Evolutionary conservation across 30 jellyfish, hydroid and myxozoan species (phyloP).

Genomic region (Turritopsis dohrnii): DNA sequence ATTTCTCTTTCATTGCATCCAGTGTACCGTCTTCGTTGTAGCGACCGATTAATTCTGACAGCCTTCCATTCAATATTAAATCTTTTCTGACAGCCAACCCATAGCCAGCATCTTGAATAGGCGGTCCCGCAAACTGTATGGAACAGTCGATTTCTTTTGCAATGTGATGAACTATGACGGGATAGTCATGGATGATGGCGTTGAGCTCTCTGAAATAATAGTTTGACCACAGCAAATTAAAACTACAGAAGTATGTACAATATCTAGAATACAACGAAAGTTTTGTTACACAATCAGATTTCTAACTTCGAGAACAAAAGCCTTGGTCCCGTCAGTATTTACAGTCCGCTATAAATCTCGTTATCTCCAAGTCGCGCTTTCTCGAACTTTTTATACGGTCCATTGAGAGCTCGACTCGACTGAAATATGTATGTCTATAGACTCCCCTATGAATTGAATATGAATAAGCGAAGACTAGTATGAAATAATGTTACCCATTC

Average conservation of each 20-base stretch:
- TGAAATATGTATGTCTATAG: too few species aligned
- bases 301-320: too few species aligned
- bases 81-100: slow-evolving; percentile 17
- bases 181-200: slow-evolving; percentile 23
- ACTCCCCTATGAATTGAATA: neutral
- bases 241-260: too few species aligned
- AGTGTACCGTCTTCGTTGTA: slow-evolving; percentile 8
- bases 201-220: neutral
- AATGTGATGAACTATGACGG: slow-evolving; percentile 1
- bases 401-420: too few species aligned
- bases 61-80: neutral
- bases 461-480: neutral
- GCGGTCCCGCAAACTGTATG: slow-evolving; percentile 10
- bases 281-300: too few species aligned
- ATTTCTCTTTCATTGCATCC: neutral
- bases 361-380: too few species aligned
- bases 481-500: neutral
- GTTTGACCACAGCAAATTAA: too few species aligned
- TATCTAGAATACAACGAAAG: too few species aligned
- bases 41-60: neutral
- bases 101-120: slow-evolving; percentile 25
- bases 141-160: slow-evolving; percentile 11
- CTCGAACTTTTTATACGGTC: too few species aligned
- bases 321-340: too few species aligned
- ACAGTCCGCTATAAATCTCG: too few species aligned